A percentile compares a stretch with the other conserved stretches of the same genome.
Evolutionary conservation across 1,140 invertebrate species (phyloP).

Genomic region (Rhizoglyphus robini): DNA sequence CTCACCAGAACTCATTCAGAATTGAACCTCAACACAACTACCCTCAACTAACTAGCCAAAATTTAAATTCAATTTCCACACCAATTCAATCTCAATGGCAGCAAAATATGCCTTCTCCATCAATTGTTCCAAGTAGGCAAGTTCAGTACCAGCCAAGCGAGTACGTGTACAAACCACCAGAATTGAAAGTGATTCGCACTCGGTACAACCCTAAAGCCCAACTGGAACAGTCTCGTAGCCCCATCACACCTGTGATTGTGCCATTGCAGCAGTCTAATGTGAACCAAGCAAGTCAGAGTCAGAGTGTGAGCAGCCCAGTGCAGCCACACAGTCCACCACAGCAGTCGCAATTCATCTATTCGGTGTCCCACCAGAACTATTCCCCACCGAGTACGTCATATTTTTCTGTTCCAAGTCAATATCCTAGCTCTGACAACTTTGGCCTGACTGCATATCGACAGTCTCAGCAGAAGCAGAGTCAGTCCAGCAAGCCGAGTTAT

Average conservation of each 20-base stretch:
- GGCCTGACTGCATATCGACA: neutral
- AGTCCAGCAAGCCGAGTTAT: neutral
- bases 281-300: neutral
- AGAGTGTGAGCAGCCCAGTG: too few relatives aligned
- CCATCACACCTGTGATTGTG: neutral
- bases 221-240: neutral
- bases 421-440: conserved; percentile 6
- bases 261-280: neutral
- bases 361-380: neutral
- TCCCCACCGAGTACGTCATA: neutral
- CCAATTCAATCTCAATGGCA: neutral
- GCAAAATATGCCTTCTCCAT: neutral
- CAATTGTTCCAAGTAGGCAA: neutral
- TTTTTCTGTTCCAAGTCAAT: neutral
- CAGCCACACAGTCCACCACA: neutral
- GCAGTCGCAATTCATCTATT: conserved; percentile 4
- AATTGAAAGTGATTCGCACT: conserved; percentile 3
- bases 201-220: conserved; percentile 4
- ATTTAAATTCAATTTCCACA: too few relatives aligned
- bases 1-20: too few relatives aligned
- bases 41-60: too few relatives aligned
- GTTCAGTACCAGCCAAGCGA: neutral
- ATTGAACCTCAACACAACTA: too few relatives aligned
- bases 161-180: conserved; percentile 6
- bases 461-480: neutral